Evolutionary conservation across 2,113 vertebrate genomes (phyloP).

Genomic region (Turnix velox): DNA sequence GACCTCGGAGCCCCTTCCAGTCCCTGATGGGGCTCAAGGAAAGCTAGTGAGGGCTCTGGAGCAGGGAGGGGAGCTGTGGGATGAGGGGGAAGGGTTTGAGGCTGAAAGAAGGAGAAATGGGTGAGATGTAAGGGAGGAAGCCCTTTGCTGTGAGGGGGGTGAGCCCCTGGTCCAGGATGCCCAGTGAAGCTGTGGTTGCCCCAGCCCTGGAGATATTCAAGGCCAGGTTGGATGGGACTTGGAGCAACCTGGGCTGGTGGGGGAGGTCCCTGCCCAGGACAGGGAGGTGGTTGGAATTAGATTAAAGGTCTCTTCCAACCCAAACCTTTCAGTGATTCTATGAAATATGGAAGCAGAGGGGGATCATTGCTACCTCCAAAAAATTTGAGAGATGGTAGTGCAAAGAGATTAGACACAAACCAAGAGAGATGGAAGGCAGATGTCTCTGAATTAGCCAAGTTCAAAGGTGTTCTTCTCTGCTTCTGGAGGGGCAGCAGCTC

Average conservation of each 20-base stretch:
- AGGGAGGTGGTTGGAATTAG: background rate
- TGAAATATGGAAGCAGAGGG: rapidly evolving
- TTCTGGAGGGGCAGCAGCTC: background rate
- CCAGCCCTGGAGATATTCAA: background rate
- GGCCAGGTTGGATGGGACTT: background rate
- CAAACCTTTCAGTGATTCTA: background rate
- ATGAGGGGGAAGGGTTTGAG: background rate
- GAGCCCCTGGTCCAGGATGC: background rate
- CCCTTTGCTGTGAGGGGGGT: background rate
- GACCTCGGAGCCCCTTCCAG: too few species aligned
- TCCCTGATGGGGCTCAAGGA: too few species aligned
- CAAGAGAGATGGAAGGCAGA: background rate
- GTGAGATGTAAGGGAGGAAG: background rate
- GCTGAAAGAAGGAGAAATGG: background rate
- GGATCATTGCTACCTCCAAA: background rate
- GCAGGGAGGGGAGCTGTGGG: background rate
- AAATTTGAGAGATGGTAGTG: rapidly evolving
- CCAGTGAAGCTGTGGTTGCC: background rate
- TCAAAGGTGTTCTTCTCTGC: rapidly evolving
- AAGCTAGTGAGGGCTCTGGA: background rate
- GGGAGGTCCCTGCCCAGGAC: background rate
- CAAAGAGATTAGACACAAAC: rapidly evolving
- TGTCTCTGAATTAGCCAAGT: rapidly evolving
- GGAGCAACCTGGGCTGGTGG: background rate
- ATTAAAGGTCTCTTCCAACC: background rate